Evolutionary conservation across 2,797 vertebrate species (phyloP), one percentile per base, ranked within the genome.

Genomic region (Cynodonichthys magdalenae): DNA sequence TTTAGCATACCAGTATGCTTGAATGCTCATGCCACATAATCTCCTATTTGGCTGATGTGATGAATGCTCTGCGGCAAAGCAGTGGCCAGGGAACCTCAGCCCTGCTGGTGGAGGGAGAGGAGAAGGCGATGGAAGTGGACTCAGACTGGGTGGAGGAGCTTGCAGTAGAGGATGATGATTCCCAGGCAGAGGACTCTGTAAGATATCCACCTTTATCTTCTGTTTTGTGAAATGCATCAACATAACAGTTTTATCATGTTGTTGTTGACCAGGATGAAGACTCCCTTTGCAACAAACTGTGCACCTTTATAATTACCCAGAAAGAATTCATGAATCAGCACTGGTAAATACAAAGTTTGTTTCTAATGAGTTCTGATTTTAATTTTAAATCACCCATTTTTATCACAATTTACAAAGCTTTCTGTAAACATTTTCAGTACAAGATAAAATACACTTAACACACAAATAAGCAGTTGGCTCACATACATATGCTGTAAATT

Each of bases 311-410:
- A 72, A 98, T 99, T 80, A 99, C 98, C 7, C 98, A 99, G 92
- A 99, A 99, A 82, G 98, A 99, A 42, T 99, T 99, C 92, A 99
- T 99, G 97, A 99, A 99, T 85, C 98, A 99, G 54, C 98, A 99
- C 59, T 99, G 98, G 98, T 99, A 95, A 77, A 63, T 17, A 80
- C 31, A 62, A 24, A 34, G 46, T 59, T 66, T 78, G 36, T 68
- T 70, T 41, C 46, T 5, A 55, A 0, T 53, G 27, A 6, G 63
- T 27, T 67, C 74, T 15, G 3, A 15, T 45, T 61, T 66, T 47
- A 15, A 31, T 52, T 12, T 19, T 52, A 15, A 59, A 47, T 53
- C 0, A 46, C 8, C 28, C 7, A 27, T 29, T 58, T 2, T 27
- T 34, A 53, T 69, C 24, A 11, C 20, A 27, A 36, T 15, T 31